Conservation (phyloP, 2,888 invertebrate genomes). For the Chrysodeixis includens region DNA sequence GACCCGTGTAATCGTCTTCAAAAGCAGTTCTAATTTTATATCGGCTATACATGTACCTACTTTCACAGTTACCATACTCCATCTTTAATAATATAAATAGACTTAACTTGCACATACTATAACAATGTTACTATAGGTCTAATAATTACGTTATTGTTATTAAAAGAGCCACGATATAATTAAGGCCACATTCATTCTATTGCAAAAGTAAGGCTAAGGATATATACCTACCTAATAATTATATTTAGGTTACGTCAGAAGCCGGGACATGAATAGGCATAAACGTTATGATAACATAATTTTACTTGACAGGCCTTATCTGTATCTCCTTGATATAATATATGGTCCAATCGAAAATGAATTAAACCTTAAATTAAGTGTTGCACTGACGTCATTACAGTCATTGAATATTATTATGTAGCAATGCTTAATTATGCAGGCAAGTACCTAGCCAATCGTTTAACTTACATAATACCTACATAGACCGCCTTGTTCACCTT, state of each 20-base stretch:
- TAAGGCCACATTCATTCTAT: not conserved
- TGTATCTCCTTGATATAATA: constrained; percentile 2
- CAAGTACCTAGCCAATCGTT: constrained; percentile 11
- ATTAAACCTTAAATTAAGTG: constrained; percentile 8
- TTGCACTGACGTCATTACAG: constrained; percentile 2
- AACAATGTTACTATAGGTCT: too few species aligned
- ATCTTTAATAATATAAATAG: too few species aligned
- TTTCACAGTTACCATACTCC: too few species aligned
- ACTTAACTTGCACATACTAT: too few species aligned
- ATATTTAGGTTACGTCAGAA: not conserved
- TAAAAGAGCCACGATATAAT: not conserved
- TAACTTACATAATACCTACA: constrained; percentile 22
- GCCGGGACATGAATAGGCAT: not conserved
- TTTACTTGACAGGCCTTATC: constrained; percentile 2
- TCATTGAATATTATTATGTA: constrained; percentile 7
- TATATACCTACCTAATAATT: not conserved
- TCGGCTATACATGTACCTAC: not conserved
- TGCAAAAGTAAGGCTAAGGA: not conserved
- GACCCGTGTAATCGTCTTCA: constrained; percentile 41
- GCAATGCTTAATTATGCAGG: not conserved
- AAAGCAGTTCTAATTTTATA: constrained; percentile 8
- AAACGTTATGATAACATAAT: not conserved
- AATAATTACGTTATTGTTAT: too few species aligned
- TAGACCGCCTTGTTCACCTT: constrained; percentile 22
- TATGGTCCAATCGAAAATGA: not conserved